Percentiles rank a stretch among this genome's conserved stretches.
Conservation (phyloP, 2,113 vertebrate species). For the Microcebus griseorufus region DNA sequence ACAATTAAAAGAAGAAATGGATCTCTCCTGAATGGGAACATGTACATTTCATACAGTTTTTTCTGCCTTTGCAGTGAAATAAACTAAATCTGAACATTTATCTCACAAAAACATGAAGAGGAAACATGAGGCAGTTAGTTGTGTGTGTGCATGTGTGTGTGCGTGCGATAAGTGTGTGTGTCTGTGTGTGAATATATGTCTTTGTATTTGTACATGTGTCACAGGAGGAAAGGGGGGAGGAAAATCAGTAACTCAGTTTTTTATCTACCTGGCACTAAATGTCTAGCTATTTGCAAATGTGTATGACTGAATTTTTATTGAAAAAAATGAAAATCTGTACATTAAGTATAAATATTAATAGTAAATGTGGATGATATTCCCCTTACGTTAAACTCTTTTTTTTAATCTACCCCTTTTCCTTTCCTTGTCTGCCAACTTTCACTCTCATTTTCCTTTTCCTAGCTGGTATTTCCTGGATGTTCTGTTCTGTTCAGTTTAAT, state of each 20-base stretch:
- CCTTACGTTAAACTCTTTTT: background rate
- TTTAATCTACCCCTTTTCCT: background rate
- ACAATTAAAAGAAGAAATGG: constrained; percentile 66
- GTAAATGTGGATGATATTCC: background rate
- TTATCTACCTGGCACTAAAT: constrained; percentile 1
- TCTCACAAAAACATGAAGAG: background rate
- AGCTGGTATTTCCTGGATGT: constrained; percentile 40
- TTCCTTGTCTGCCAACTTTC: background rate
- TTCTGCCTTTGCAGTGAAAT: background rate
- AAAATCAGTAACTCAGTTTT: background rate
- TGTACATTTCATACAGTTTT: constrained; percentile 49
- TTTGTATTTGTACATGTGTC: background rate
- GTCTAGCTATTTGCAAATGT: background rate
- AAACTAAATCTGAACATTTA: constrained; percentile 29
- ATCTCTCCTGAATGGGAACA: constrained; percentile 47
- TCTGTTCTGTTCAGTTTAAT: constrained; percentile 57
- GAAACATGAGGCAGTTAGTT: background rate
- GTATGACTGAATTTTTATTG: background rate
- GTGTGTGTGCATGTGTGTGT: background rate
- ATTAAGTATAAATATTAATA: background rate
- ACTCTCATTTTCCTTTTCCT: constrained; percentile 48
- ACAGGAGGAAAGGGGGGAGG: background rate
- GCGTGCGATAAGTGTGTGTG: background rate
- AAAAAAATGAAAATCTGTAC: constrained; percentile 20
- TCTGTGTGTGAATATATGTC: no score